These are phyloP conservation scores for Kryptolebias marmoratus DNA, from an alignment of 2,113 vertebrate genomes.

Conservation along the genomic window DNA sequence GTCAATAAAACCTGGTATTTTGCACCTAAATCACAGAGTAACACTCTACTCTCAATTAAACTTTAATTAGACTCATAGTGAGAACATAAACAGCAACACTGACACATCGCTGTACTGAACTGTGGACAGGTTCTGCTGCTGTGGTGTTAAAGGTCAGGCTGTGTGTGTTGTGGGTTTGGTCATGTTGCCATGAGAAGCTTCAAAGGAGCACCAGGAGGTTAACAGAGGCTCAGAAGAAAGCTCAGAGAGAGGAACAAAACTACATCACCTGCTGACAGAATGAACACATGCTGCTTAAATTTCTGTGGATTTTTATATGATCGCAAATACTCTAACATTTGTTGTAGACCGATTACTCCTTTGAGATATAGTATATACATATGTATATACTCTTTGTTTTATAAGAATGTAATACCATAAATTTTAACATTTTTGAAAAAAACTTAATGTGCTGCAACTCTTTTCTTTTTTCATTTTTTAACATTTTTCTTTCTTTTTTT, in stretches of 20 bases:
- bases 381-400: too few relatives aligned
- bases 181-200: constrained; percentile 27
- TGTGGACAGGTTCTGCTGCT: constrained; percentile 22
- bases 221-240: constrained; percentile 16
- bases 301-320: background rate
- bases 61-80: constrained; percentile 32
- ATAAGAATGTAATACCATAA: too few relatives aligned
- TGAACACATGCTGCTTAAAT: background rate
- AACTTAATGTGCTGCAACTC: too few relatives aligned
- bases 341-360: too few relatives aligned
- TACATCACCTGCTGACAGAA: constrained; percentile 2
- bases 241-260: constrained; percentile 3
- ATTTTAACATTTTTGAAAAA: too few relatives aligned
- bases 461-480: too few relatives aligned
- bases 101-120: constrained; percentile 9
- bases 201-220: constrained; percentile 14
- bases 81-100: constrained; percentile 24
- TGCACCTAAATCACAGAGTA: background rate
- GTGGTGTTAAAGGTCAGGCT: constrained; percentile 30
- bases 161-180: constrained; percentile 14
- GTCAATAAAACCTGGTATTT: constrained; percentile 5
- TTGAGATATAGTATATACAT: too few relatives aligned
- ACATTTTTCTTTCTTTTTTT: too few relatives aligned
- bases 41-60: constrained; percentile 23
- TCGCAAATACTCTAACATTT: background rate